Percentiles rank a stretch among this genome's conserved stretches.
These are phyloP conservation scores for Plumapathes pennacea DNA, from an alignment of 92 coral and sea anemone genomes.

Conservation along the genomic window DNA sequence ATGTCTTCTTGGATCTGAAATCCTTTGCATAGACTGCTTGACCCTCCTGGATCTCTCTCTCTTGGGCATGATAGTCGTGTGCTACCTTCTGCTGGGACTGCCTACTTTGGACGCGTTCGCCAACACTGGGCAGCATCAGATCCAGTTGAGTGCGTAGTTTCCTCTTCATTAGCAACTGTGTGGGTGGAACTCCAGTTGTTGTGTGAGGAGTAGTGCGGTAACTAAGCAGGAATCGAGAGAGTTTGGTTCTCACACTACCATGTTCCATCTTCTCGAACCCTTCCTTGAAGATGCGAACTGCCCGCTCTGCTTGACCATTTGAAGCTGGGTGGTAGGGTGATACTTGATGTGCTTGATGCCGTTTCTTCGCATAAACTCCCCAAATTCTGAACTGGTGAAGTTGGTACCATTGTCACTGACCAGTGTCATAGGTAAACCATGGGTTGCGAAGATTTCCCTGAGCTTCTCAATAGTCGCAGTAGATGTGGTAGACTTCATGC, in stretches of 20 bases:
- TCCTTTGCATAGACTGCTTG: conserved; percentile 39
- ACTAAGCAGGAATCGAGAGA: conserved; percentile 42
- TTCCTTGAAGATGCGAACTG: conserved; percentile 37
- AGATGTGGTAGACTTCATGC: conserved; percentile 56
- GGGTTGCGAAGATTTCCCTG: conserved; percentile 41
- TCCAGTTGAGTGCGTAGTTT: conserved; percentile 48
- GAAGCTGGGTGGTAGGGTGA: conserved; percentile 53
- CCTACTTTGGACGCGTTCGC: conserved; percentile 29
- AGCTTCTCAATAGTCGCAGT: conserved; percentile 52
- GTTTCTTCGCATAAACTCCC: conserved; percentile 32
- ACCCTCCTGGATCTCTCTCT: conserved; percentile 24
- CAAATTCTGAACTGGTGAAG: conserved; percentile 33
- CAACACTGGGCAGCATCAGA: conserved; percentile 35
- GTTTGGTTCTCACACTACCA: conserved; percentile 35
- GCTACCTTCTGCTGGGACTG: conserved; percentile 51
- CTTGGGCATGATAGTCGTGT: conserved; percentile 64
- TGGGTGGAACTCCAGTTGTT: conserved; percentile 63
- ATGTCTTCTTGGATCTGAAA: conserved; percentile 32
- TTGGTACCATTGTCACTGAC: conserved; percentile 46
- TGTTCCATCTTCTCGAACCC: conserved; percentile 49
- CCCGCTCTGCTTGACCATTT: conserved; percentile 57
- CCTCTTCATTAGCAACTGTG: conserved; percentile 48
- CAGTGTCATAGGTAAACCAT: conserved; percentile 33
- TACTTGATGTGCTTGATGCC: conserved; percentile 45
- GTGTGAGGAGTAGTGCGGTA: conserved; percentile 40